Conservation (phyloP, 2,113 vertebrate species). For the Psilopsiagon aurifrons region DNA sequence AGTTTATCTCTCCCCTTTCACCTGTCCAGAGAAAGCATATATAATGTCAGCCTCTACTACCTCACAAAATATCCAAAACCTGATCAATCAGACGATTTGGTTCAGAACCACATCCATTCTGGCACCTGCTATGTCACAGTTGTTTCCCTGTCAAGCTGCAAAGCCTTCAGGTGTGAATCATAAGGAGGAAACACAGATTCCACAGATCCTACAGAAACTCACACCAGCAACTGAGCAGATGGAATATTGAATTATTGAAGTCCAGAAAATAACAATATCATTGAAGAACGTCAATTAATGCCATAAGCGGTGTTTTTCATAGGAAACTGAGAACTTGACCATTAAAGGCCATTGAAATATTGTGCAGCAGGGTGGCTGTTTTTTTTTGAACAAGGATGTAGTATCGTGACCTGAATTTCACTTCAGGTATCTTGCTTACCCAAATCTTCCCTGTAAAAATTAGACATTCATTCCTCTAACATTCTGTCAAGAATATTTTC, state of each 20-base stretch:
- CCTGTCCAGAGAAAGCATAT: neutral
- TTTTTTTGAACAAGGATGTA: rapidly evolving
- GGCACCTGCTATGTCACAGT: neutral
- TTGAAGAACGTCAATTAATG: neutral
- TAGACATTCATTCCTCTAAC: neutral
- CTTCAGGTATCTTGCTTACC: neutral
- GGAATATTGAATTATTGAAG: neutral
- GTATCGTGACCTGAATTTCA: neutral
- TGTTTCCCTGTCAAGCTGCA: neutral
- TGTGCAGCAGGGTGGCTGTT: neutral
- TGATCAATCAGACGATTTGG: neutral
- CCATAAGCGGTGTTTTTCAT: neutral
- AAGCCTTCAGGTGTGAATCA: neutral
- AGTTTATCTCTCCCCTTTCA: neutral
- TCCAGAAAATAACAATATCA: neutral
- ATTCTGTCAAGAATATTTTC: neutral
- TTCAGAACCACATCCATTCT: neutral
- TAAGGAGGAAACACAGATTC: neutral
- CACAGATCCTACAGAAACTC: neutral
- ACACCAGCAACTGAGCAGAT: neutral
- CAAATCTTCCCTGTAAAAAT: neutral
- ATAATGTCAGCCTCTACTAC: neutral
- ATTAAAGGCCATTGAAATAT: neutral
- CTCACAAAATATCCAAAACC: neutral
- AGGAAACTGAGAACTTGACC: neutral